A percentile compares a stretch with the other conserved stretches of the same genome.
Conservation (phyloP, 2,888 invertebrate species). For the Cetonia aurata region DNA sequence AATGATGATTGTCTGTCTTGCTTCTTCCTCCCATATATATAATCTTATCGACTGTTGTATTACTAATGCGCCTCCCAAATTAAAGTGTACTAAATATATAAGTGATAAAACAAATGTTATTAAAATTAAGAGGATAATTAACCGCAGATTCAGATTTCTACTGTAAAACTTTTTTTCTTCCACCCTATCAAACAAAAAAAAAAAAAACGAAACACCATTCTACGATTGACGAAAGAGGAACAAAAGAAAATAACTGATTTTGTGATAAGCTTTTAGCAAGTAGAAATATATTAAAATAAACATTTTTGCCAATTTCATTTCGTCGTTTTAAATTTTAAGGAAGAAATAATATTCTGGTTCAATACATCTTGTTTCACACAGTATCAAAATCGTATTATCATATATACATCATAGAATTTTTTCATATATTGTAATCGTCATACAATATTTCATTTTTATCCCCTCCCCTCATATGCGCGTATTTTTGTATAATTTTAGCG, state of each 20-base stretch:
- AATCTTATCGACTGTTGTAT: no score
- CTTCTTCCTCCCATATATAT: conserved; percentile 39
- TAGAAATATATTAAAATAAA: conserved; percentile 49
- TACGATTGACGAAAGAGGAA: conserved; percentile 3
- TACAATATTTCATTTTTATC: no score
- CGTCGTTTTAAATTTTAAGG: conserved; percentile 26
- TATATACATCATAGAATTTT: no score
- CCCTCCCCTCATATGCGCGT: background rate
- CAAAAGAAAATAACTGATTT: conserved; percentile 45
- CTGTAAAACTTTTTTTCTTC: no score
- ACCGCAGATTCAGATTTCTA: no score
- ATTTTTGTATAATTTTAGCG: conserved; percentile 54
- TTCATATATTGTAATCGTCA: background rate
- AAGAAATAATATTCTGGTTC: background rate
- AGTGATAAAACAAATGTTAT: no score
- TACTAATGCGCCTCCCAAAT: no score
- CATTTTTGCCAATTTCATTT: conserved; percentile 54
- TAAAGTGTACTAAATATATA: no score
- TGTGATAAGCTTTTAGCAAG: conserved; percentile 58
- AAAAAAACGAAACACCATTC: conserved; percentile 39
- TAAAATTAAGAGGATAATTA: no score
- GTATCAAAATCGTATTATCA: conserved; percentile 55
- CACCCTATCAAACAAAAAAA: background rate
- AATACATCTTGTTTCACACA: conserved; percentile 57
- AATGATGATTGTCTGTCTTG: conserved; percentile 18